Evolutionary conservation across 92 coral and sea anemone genomes (phyloP), one percentile per base, ranked within the genome.

Genomic region (Isaurus tuberculatus): DNA sequence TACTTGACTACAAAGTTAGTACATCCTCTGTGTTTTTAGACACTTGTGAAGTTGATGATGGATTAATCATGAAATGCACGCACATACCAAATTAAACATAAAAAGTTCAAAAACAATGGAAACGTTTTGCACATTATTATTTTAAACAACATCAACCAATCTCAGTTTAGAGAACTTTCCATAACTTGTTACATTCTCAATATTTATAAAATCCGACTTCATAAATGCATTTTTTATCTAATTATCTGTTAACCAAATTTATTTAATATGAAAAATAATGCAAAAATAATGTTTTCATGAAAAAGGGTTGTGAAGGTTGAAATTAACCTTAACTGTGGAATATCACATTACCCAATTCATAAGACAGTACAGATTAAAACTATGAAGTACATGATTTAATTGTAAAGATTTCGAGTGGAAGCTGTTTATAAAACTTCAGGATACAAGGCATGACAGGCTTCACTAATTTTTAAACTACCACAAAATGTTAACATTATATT

Each of bases 401-500:
- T 20, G 4, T 58, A 20, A 58, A 58, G 13, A 58, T 58, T 58
- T 22, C 30, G 11, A 58, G 65, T 58, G 65, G 30, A 58, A 23
- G 65, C 65, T 25, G 14, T 20, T 58, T 58, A 58, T 2, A 25
- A 58, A 22, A 58, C 65, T 58, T 58, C 27, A 58, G 65, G 65
- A 22, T 58, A 58, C 30, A 58, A 58, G 65, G 22, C 28, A 58
- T 58, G 65, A 23, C 65, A 58, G 65, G 27, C 30, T 58, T 58
- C 5, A 58, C 20, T 25, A 20, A 58, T 58, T 58, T 20, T 58
- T 58, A 58, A 20, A 58, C 27, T 58, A 58, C 28, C 65, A 58
- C 30, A 58, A 58, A 58, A 58, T 58, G 65, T 58, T 58, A 20
- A 58, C 65, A 58, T n/a, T n/a, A n/a, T 58, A 22, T 58, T 58